Base-by-base conservation (phyloP, 2,797 vertebrate species). In the Botia almorhae region DNA sequence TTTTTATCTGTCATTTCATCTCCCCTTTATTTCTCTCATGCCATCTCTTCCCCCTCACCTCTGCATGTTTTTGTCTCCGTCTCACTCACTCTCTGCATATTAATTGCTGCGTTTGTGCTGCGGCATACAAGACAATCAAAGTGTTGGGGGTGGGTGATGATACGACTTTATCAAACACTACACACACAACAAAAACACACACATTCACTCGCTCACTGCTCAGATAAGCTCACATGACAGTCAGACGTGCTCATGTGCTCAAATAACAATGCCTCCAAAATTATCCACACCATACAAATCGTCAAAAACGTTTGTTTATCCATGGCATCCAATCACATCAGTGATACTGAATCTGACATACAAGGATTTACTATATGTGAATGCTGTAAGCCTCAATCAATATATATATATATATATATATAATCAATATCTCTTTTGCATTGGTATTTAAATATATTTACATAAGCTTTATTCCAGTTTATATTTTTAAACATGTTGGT, bases 21-120 rank as follows among this genome's bases (percentile, higher is more conserved):
- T 84, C 55, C 78, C 69, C 70, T 51, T 63, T 58, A 58, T 67
- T 61, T 23, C 56, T 72, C 71, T 72, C 83, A 84, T 85, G 76
- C 85, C 87, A 85, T 83, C 85, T 87, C 87, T 84, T 82, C 86
- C 85, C 88, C 80, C 87, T 89, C 90, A 88, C 90, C 89, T 82
- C 85, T 83, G 89, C 87, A 89, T 91, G 89, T 87, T 85, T 87
- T 91, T 90, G 89, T 92, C 87, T 90, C 89, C 80, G 87, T 93
- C 90, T 94, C 93, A 91, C 92, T 93, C 93, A 93, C 93, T 93
- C 92, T 93, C 92, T 95, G 93, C 93, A 94, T 95, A 94, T 95
- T 94, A 95, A 95, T 95, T 94, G 93, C 90, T 91, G 93, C 92
- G 92, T 95, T 94, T 94, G 92, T 94, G 93, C 93, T 92, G 93